Evolutionary conservation across 2,888 invertebrate species (phyloP), one percentile per base, ranked within the genome.

Genomic region (Agapostemon virescens): DNA sequence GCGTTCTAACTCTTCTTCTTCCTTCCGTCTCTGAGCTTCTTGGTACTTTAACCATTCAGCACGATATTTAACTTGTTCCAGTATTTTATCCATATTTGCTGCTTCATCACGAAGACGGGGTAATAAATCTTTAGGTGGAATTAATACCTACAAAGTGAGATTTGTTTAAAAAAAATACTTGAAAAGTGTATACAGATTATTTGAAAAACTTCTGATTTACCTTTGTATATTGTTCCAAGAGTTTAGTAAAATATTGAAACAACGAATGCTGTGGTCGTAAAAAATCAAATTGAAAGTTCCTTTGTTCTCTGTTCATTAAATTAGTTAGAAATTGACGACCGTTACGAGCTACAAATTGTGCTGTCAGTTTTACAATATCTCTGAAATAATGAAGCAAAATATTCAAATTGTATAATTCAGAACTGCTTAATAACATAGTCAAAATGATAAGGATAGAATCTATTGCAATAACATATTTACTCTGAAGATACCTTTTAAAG

Each of bases 271-370:
- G 99, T 0, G 99, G 99, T 3, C 99, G 95, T 5, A 99, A 94
- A 92, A 99, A 99, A 93, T 99, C 99, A 94, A 99, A 99, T 93
- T 99, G 99, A 89, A 98, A 99, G 92, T 99, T 99, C 4, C 99
- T 94, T 91, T 98, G 98, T 91, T 99, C 99, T 30, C 98, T 95
- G 91, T 98, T 99, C 99, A 99, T 99, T 23, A 99, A 93, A 91
- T 98, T 98, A 0, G 99, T 99, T 26, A 99, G 94, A 93, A 99
- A 99, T 91, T 99, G 98, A 0, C 99, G 95, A 0, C 99, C 99
- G 93, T 99, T 99, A 90, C 99, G 95, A 0, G 99, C 99, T 0
- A 99, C 99, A 94, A 99, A 99, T 92, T 99, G 98, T 0, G 99
- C 99, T 0, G 99, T 99, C 36, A 99, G 93, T 91, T 98, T 98